A percentile compares a stretch with the other conserved stretches of the same genome.
phyloP scores from a whole-genome alignment of 2,113 vertebrate genomes.

The Leucopsar rothschildi region DNA sequence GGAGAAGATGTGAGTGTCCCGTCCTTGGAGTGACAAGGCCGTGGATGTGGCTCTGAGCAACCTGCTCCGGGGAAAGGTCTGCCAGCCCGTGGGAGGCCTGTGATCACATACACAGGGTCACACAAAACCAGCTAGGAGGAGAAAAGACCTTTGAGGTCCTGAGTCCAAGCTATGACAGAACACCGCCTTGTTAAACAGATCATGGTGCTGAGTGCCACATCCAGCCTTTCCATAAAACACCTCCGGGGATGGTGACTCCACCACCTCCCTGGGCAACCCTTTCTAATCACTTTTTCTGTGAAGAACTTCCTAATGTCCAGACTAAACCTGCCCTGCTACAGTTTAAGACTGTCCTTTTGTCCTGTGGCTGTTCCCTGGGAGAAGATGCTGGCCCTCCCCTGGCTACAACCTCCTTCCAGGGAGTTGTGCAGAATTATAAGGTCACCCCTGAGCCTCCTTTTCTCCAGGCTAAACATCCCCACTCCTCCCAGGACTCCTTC shows the following conservation, averaged over 20 bases:
- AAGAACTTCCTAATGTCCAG: not conserved
- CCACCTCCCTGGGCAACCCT: not conserved
- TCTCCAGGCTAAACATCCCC: not conserved
- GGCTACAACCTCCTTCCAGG: not conserved
- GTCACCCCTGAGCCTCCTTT: not conserved
- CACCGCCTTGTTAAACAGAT: fast-evolving
- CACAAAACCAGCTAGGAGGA: fast-evolving
- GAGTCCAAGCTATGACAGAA: not conserved
- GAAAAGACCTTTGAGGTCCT: not conserved
- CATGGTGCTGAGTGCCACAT: fast-evolving
- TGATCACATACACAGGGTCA: fast-evolving
- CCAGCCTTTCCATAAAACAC: not conserved
- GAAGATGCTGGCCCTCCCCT: not conserved
- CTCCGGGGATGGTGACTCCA: not conserved
- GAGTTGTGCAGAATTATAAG: fast-evolving
- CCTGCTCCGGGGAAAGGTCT: not conserved
- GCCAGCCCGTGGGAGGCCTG: not conserved
- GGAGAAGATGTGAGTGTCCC: not conserved
- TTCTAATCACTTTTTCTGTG: not conserved
- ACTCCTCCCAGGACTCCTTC: not conserved
- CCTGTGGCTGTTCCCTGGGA: not conserved
- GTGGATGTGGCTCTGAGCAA: not conserved
- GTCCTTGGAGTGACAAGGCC: not conserved
- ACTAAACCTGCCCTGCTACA: not conserved
- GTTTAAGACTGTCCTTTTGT: not conserved